Evolutionary conservation across 2,797 vertebrate genomes (phyloP), one percentile per base, ranked within the genome.

Genomic region (Pangasius larnaudii): DNA sequence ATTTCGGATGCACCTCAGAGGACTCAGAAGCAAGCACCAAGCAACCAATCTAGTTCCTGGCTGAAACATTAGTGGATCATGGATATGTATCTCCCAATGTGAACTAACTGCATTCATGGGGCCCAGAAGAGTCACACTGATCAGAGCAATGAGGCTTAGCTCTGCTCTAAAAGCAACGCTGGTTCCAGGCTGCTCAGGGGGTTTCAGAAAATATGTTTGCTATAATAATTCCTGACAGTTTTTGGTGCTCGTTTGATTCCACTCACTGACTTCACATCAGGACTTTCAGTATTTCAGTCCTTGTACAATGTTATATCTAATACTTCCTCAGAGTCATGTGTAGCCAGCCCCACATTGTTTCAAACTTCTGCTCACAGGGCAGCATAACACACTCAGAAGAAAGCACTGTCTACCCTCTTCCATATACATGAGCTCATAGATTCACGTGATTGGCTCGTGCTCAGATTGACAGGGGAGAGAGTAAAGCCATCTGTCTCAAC

Each of bases 101-200:
- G 53, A 75, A 22, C 3, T 39, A 42, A 59, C 69, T 75, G 56
- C 14, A 39, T 18, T 72, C 53, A 27, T 36, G 5, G 1, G 24
- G 27, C 53, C 56, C 36, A 30, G 30, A 39, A n/a, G 51, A 85
- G 36, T n/a, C 69, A 16, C 2, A 58, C 53, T 85, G 69, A 71
- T 85, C 19, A 14, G 65, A 84, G 63, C 83, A 85, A 72, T 85
- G 83, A 86, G 63, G 61, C 51, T 69, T 42, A 53, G 61, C 61
- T 18, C 59, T 36, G 33, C 11, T 49, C 86, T 51, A 46, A 71
- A 77, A 65, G 46, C 80, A 24, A 14, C 27, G n/a, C 9, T 63
- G 81, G 19, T 59, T 80, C 22, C 56, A 39, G 16, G 33, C n/a
- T 36, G 30, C 59, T 59, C 56, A 67, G 59, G 49, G 58, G 58